phyloP scores from a whole-genome alignment of 92 coral and sea anemone species.

The Palythoa heliodiscus region DNA sequence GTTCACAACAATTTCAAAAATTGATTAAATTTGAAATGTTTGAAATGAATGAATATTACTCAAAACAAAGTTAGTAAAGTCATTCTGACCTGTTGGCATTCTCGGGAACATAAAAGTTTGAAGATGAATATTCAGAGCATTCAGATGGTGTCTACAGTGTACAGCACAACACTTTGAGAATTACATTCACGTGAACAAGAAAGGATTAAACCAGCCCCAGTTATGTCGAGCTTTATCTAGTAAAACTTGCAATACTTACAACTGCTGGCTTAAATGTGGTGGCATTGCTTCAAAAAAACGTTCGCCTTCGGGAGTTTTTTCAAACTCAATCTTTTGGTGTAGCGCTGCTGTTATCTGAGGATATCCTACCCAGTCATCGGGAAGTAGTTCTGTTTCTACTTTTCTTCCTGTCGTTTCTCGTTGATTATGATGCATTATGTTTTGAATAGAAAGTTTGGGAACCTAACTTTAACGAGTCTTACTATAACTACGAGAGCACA shows the following conservation, averaged over 20 bases:
- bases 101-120: too few species aligned
- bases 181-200: too few species aligned
- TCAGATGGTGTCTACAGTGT: too few species aligned
- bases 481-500: neutral
- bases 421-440: neutral
- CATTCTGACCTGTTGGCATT: too few species aligned
- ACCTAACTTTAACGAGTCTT: neutral
- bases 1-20: too few species aligned
- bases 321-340: neutral
- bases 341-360: constrained; percentile 3
- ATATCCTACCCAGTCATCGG: constrained; percentile 12
- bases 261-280: neutral
- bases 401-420: neutral
- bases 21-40: too few species aligned
- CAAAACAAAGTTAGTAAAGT: too few species aligned
- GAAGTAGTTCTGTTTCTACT: neutral
- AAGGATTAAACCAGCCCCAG: too few species aligned
- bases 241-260: neutral
- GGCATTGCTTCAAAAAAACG: neutral
- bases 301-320: neutral
- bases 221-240: too few species aligned
- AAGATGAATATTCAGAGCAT: too few species aligned
- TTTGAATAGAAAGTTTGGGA: neutral
- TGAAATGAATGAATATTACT: too few species aligned
- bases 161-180: too few species aligned